Percentiles rank a stretch among this genome's conserved stretches.
phyloP scores from a whole-genome alignment of 1,140 invertebrate genomes.

The Planococcus citri region DNA sequence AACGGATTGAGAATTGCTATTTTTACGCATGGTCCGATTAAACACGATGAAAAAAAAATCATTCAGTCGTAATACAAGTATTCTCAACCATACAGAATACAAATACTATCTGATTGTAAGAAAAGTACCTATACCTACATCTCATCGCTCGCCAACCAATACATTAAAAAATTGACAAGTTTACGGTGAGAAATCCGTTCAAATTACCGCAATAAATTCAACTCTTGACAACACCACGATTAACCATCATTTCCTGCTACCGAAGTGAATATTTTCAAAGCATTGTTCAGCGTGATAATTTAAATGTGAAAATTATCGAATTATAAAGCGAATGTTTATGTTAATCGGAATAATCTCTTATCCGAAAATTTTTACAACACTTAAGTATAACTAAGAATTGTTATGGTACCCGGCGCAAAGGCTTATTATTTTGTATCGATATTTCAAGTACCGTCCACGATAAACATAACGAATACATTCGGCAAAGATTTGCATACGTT shows the following conservation, averaged over 20 bases:
- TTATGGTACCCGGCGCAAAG: not conserved
- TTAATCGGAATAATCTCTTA: conserved; percentile 15
- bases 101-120: not conserved
- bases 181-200: conserved; percentile 8
- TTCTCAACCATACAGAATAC: not conserved
- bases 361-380: conserved; percentile 6
- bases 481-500: conserved; percentile 17
- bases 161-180: conserved; percentile 13
- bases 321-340: conserved; percentile 20
- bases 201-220: conserved; percentile 6
- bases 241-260: conserved; percentile 11
- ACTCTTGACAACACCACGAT: conserved; percentile 1
- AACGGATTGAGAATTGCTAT: not conserved
- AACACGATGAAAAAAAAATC: not conserved
- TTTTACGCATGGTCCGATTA: not conserved
- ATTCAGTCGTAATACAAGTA: not conserved
- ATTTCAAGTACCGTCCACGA: conserved; percentile 16
- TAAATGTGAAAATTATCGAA: conserved; percentile 18
- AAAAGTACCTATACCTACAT: no score
- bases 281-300: conserved; percentile 5
- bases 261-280: not conserved
- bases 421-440: conserved; percentile 19
- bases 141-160: not conserved
- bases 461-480: conserved; percentile 16
- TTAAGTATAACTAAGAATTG: no score